Conservation (phyloP, 2,113 vertebrate genomes). For the Microtus montanus region DNA sequence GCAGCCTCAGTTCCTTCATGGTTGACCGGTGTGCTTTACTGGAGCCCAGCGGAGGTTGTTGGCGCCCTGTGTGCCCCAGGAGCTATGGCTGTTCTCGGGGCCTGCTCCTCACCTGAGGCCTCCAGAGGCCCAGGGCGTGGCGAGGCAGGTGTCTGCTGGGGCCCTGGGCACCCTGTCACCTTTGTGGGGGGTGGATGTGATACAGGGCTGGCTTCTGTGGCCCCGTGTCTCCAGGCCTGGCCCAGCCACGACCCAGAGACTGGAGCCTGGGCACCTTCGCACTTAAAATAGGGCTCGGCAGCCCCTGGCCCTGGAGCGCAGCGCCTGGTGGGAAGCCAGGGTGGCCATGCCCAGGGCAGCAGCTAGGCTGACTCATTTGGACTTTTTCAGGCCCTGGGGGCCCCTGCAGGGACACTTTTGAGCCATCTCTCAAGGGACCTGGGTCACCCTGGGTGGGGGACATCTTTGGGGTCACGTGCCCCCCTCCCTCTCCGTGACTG, state of each 20-base stretch:
- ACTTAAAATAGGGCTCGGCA: not conserved
- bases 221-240: not conserved
- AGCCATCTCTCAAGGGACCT: not conserved
- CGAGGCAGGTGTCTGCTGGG: slow-evolving; percentile 25
- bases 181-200: not conserved
- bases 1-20: rapidly evolving
- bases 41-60: rapidly evolving
- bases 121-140: not conserved
- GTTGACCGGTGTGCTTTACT: not conserved
- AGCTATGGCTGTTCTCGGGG: not conserved
- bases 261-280: not conserved
- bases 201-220: not conserved
- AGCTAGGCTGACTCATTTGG: not conserved
- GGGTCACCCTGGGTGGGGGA: not conserved
- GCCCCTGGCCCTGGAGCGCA: not conserved
- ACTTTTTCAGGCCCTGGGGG: not conserved
- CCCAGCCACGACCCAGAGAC: not conserved
- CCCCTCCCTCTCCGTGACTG: not conserved
- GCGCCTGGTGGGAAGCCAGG: not conserved
- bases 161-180: not conserved
- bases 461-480: slow-evolving; percentile 27
- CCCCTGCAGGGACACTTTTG: not conserved
- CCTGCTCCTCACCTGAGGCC: not conserved
- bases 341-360: not conserved
- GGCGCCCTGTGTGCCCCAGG: rapidly evolving